Conservation (phyloP, 2,797 vertebrate genomes). For the Tangara arthus region DNA sequence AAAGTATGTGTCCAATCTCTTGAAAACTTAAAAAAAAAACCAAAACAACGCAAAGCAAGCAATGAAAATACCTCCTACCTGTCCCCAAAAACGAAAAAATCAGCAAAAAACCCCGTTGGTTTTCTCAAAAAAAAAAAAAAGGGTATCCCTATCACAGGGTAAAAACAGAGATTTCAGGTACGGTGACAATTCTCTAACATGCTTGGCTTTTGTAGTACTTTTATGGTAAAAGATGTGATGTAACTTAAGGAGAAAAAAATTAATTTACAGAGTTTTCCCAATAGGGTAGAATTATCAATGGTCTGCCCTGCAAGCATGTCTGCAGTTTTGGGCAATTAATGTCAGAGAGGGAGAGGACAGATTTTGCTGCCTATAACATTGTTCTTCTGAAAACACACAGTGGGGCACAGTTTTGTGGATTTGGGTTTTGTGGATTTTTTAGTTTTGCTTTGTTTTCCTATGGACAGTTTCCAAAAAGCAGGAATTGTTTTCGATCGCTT, state of each 20-base stretch:
- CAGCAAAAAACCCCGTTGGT: fast-evolving
- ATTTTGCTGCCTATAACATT: neutral
- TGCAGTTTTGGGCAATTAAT: neutral
- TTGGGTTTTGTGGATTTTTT: neutral
- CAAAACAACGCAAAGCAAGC: neutral
- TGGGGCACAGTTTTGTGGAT: no score
- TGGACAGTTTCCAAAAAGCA: neutral
- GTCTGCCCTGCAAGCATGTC: neutral
- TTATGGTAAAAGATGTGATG: neutral
- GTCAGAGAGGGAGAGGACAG: neutral
- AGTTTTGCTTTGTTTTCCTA: neutral
- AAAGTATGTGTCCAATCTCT: neutral
- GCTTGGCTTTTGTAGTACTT: neutral
- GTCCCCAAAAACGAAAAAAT: fast-evolving
- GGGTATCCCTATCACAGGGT: fast-evolving
- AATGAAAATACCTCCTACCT: neutral
- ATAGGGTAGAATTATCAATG: neutral
- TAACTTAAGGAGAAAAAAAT: neutral
- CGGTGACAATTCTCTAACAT: neutral
- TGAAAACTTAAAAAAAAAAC: neutral
- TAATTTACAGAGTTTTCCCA: neutral
- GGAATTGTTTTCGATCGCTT: neutral
- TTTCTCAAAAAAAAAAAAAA: neutral
- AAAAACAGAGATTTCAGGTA: neutral
- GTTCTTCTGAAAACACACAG: neutral